Evolutionary conservation across 2,888 invertebrate species (phyloP), one percentile per base, ranked within the genome.

Genomic region (Tethea ocularis): DNA sequence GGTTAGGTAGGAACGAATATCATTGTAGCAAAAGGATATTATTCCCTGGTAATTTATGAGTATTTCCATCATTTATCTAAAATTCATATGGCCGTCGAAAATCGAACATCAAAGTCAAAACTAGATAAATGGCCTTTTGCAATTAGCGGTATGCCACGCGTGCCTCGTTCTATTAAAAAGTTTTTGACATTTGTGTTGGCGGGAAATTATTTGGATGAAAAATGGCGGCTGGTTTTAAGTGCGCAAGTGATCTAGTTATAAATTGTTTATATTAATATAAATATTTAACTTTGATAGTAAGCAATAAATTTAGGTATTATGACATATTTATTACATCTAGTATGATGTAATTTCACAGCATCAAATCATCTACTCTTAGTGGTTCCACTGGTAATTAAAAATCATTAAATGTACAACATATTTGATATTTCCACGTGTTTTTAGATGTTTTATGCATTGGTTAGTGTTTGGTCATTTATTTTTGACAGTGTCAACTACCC

Each of bases 111-210:
- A 59, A 59, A 57, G 57, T 56, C 57, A 58, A 61, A 63, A 59
- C 57, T 58, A 61, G 57, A 60, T 60, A 53, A 56, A 60, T 62
- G 58, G 53, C 58, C 56, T 53, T 61, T 56, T 51, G 29, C 36
- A 57, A 63, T 61, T 63, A 59, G 58, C 46, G 53, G 20, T 46
- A 20, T 46, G 38, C 60, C 22, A 23, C 23, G 17, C 46, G 15
- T 56, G 20, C 51, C 17, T 33, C 55, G 52, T 61, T 57, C 57
- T 59, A 57, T 59, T 57, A 64, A 71, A 67, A 63, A 54, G 33
- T 58, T 64, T 66, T 64, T 66, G 68, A 68, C 65, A 61, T 60
- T 62, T 63, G 54, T 60, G 59, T 65, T 67, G 64, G 72, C 64
- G 66, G 66, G 61, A 65, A 73, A 70, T 68, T 61, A 62, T 65